These are phyloP conservation scores for Metopia argyrocephala DNA, from an alignment of 2,888 invertebrate species.

Conservation along the genomic window DNA sequence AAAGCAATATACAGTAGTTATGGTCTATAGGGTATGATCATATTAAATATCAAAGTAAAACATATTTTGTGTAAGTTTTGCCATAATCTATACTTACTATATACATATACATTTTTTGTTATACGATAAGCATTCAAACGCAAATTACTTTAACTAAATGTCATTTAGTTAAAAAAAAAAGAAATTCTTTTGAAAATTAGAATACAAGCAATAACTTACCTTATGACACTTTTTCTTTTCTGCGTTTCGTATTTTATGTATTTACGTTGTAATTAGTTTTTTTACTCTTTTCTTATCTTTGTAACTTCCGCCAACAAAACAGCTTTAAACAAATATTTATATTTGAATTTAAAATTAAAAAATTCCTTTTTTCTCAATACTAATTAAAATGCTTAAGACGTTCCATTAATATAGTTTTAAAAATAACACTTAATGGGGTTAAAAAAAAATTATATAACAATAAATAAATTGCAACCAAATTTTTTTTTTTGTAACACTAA, in stretches of 20 bases:
- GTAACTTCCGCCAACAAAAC: conserved; percentile 54
- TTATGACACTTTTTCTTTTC: conserved; percentile 25
- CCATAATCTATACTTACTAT: conserved; percentile 20
- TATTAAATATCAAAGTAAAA: conserved; percentile 34
- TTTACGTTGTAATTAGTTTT: conserved; percentile 33
- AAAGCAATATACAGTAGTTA: not conserved
- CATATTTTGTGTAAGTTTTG: conserved; percentile 11
- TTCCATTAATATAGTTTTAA: conserved; percentile 11
- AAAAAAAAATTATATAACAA: conserved; percentile 37
- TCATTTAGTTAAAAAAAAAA: conserved; percentile 30
- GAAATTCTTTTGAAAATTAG: not conserved
- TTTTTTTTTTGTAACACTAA: conserved; percentile 64
- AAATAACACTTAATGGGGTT: conserved; percentile 38
- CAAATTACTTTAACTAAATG: conserved; percentile 24
- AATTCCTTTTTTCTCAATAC: conserved; percentile 21
- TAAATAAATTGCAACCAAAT: conserved; percentile 32
- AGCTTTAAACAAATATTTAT: conserved; percentile 52
- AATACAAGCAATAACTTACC: conserved; percentile 44
- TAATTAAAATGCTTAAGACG: conserved; percentile 54
- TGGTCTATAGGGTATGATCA: conserved; percentile 20
- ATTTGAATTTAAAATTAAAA: conserved; percentile 36
- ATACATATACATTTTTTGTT: conserved; percentile 19
- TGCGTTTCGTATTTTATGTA: not conserved
- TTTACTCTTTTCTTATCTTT: conserved; percentile 40
- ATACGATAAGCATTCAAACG: conserved; percentile 39